Conservation (phyloP, 2,888 invertebrate species). For the Platycheirus albimanus region DNA sequence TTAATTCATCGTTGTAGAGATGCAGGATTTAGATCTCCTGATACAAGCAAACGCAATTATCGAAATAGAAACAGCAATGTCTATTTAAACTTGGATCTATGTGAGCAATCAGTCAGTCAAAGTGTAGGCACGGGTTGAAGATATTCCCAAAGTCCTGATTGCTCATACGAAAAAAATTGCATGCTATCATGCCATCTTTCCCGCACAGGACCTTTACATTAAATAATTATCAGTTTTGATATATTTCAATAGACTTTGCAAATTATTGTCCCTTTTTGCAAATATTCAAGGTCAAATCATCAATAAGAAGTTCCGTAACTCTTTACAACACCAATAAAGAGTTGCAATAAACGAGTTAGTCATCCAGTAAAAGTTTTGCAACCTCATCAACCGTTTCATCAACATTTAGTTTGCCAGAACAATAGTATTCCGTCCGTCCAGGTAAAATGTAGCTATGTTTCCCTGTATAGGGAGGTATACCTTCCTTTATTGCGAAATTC, state of each 20-base stretch:
- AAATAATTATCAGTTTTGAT: not conserved
- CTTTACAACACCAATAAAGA: constrained; percentile 66
- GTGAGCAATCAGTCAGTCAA: no score
- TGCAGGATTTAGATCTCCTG: no score
- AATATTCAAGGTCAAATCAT: constrained; percentile 36
- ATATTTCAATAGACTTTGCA: not conserved
- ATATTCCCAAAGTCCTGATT: no score
- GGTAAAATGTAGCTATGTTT: constrained; percentile 15
- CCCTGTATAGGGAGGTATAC: no score
- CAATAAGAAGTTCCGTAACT: constrained; percentile 43
- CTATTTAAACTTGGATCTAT: no score
- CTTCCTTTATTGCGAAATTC: constrained; percentile 35
- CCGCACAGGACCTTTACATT: no score
- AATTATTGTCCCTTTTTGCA: constrained; percentile 5
- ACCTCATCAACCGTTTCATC: constrained; percentile 45
- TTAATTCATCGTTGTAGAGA: no score
- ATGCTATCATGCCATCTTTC: no score
- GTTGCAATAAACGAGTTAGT: constrained; percentile 56
- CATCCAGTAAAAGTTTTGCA: constrained; percentile 28
- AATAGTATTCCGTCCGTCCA: constrained; percentile 30
- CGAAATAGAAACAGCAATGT: no score
- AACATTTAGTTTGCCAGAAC: constrained; percentile 10
- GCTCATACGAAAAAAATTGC: no score
- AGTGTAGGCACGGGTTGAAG: no score
- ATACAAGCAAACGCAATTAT: no score